These are phyloP conservation scores for Gobio occitaniae DNA, from an alignment of 2,797 vertebrate species.

Conservation along the genomic window DNA sequence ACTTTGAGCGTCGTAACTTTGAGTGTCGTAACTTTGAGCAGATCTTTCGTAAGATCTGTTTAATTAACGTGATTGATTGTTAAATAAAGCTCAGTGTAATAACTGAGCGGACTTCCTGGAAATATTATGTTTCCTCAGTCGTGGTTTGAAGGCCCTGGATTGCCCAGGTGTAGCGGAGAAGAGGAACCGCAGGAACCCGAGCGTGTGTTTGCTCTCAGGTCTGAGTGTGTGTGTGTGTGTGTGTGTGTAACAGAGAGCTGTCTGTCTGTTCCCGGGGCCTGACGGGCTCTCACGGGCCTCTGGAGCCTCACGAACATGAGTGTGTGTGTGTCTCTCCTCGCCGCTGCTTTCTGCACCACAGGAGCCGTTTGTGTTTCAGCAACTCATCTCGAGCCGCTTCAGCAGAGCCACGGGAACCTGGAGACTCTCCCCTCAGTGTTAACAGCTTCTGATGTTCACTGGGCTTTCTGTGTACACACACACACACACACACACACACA, in stretches of 20 bases:
- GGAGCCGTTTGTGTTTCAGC: constrained; percentile 47
- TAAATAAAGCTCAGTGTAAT: no score
- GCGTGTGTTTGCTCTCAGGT: constrained; percentile 76
- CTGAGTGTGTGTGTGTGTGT: constrained; percentile 47
- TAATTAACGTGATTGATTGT: no score
- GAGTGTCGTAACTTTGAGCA: no score
- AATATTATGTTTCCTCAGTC: not conserved
- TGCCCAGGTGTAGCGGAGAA: constrained; percentile 19
- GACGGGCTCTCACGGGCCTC: constrained; percentile 73
- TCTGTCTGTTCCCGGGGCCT: constrained; percentile 83
- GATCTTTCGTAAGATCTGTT: no score
- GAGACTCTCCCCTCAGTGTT: constrained; percentile 3
- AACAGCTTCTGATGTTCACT: constrained; percentile 2
- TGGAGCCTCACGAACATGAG: constrained; percentile 80
- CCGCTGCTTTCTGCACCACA: constrained; percentile 67
- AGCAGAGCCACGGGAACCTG: constrained; percentile 10
- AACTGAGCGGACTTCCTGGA: not conserved
- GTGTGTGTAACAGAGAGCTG: constrained; percentile 76
- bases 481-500: no score
- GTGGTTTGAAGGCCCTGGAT: not conserved
- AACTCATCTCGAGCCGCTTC: constrained; percentile 17
- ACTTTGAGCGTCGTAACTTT: no score
- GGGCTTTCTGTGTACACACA: not conserved
- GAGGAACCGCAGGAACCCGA: constrained; percentile 58
- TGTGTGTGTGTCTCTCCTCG: constrained; percentile 71